These are phyloP conservation scores for Helicoverpa armigera DNA, from an alignment of 1,140 invertebrate species.

Conservation along the genomic window DNA sequence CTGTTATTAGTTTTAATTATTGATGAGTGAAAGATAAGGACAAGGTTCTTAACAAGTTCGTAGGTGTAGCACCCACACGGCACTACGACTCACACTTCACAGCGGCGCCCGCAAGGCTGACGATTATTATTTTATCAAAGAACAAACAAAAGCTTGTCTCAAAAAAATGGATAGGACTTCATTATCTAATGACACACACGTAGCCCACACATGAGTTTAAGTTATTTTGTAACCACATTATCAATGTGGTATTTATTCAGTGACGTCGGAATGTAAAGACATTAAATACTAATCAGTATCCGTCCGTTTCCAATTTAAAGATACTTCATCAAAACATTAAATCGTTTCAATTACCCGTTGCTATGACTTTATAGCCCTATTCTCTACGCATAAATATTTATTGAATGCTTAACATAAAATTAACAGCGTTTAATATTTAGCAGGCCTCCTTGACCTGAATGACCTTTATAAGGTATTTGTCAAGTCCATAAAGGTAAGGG, in stretches of 20 bases:
- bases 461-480: conserved; percentile 66
- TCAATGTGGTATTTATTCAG: conserved; percentile 1
- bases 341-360: neutral
- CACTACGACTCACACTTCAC: conserved; percentile 52
- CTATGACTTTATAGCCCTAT: conserved; percentile 27
- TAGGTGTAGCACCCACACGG: conserved; percentile 60
- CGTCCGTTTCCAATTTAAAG: neutral
- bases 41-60: conserved; percentile 51
- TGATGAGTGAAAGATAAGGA: conserved; percentile 49
- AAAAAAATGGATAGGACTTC: conserved; percentile 28
- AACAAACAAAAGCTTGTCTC: conserved; percentile 26
- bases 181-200: conserved; percentile 12
- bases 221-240: conserved; percentile 1
- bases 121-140: conserved; percentile 43
- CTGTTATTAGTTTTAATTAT: conserved; percentile 31
- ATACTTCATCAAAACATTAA: neutral
- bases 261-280: neutral
- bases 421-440: conserved; percentile 47
- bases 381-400: conserved; percentile 14
- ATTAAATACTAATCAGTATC: neutral
- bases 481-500: conserved; percentile 66
- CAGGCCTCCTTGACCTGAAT: conserved; percentile 61
- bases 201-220: conserved; percentile 4
- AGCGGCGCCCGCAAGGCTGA: conserved; percentile 63
- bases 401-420: conserved; percentile 35